Conservation (phyloP, 2,113 vertebrate species). For the Bos indicus region DNA sequence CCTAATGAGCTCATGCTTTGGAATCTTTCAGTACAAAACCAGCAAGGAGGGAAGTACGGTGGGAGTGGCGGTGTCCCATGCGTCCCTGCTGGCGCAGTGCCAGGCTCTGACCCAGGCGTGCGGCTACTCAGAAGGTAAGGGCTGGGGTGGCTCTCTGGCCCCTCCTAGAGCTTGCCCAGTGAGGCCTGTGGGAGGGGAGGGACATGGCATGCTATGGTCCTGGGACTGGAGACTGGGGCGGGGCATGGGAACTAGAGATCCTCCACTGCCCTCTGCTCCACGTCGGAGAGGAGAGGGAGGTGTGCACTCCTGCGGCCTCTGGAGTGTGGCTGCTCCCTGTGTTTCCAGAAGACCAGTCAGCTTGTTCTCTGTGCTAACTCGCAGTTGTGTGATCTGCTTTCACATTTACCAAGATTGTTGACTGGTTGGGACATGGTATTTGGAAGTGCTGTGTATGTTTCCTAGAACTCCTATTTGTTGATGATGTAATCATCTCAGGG, state of each 20-base stretch:
- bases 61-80: slow-evolving; percentile 91
- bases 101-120: slow-evolving; percentile 93
- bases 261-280: not conserved
- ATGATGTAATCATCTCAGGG: not conserved
- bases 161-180: not conserved
- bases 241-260: not conserved
- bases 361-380: not conserved
- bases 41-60: slow-evolving; percentile 97
- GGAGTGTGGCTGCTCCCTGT: too few relatives aligned
- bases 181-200: not conserved
- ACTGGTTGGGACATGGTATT: not conserved
- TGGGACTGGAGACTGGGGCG: fast-evolving
- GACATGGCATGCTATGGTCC: not conserved
- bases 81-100: slow-evolving; percentile 93
- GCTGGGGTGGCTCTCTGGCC: not conserved
- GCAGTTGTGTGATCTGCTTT: not conserved
- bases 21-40: slow-evolving; percentile 91
- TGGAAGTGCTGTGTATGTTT: not conserved
- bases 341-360: not conserved
- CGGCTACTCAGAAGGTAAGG: slow-evolving; percentile 94
- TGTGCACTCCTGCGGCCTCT: not conserved
- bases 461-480: not conserved
- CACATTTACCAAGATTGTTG: not conserved
- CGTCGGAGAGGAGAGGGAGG: not conserved
- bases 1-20: not conserved